phyloP scores from a whole-genome alignment of 2,113 vertebrate genomes.

The Pteronura brasiliensis region DNA sequence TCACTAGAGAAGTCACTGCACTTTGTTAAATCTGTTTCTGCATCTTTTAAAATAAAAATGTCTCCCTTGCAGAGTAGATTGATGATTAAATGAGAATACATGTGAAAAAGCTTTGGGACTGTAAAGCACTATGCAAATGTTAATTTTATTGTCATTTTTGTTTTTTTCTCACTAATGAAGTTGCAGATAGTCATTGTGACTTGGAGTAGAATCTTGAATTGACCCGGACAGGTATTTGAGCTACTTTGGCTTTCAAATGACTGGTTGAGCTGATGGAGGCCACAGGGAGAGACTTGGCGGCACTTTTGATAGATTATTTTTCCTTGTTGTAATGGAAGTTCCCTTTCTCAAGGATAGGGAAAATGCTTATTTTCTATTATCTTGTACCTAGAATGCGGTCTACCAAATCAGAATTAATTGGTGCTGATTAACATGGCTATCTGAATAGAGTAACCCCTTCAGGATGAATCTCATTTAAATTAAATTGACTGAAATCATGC shows the following conservation, averaged over 20 bases:
- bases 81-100: slow-evolving; percentile 32
- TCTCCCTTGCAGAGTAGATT: not conserved
- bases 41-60: slow-evolving; percentile 30
- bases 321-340: slow-evolving; percentile 44
- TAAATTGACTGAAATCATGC: slow-evolving; percentile 37
- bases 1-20: not conserved
- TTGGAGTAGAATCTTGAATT: slow-evolving; percentile 48
- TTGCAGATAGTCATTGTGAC: slow-evolving; percentile 55
- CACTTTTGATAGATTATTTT: slow-evolving; percentile 54
- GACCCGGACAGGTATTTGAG: slow-evolving; percentile 30
- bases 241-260: slow-evolving; percentile 57
- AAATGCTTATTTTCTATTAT: slow-evolving; percentile 49
- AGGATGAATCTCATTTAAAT: slow-evolving; percentile 48
- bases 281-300: slow-evolving; percentile 19
- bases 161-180: slow-evolving; percentile 49
- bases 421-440: not conserved
- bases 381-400: slow-evolving; percentile 3
- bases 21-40: slow-evolving; percentile 34
- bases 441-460: not conserved
- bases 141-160: slow-evolving; percentile 7
- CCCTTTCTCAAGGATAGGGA: slow-evolving; percentile 37
- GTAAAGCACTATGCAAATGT: slow-evolving; percentile 22
- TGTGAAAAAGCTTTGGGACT: slow-evolving; percentile 10
- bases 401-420: slow-evolving; percentile 57
- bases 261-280: slow-evolving; percentile 36